Conservation (phyloP, 2,797 vertebrate species). For the Hipposideros larvatus region DNA sequence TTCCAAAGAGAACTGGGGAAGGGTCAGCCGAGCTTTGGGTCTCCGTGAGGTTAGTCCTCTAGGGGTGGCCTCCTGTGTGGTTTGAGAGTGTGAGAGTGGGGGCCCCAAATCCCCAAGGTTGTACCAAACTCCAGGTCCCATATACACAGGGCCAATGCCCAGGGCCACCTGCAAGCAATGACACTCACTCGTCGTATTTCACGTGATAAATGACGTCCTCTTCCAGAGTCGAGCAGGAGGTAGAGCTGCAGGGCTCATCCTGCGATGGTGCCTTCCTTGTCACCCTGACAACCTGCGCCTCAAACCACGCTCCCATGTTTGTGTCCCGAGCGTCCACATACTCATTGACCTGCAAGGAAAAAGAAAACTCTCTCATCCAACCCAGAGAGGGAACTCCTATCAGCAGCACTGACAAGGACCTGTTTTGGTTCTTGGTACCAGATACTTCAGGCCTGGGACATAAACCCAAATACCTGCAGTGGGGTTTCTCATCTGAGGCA, state of each 20-base stretch:
- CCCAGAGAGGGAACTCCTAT: fast-evolving
- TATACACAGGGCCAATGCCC: fast-evolving
- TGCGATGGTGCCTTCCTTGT: conserved; percentile 84
- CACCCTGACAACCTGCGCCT: conserved; percentile 94
- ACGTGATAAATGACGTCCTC: conserved; percentile 93
- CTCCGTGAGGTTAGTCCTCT: too few species aligned
- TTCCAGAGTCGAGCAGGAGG: conserved; percentile 71
- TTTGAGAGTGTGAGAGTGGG: background rate
- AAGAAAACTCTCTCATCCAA: background rate
- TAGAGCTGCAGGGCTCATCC: conserved; percentile 70
- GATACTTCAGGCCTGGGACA: fast-evolving
- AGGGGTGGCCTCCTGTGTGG: background rate
- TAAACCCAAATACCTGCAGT: background rate
- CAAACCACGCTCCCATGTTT: conserved; percentile 98
- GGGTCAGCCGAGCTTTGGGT: background rate
- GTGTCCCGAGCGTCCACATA: conserved; percentile 96
- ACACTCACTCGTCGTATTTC: conserved; percentile 97
- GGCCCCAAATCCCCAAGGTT: background rate
- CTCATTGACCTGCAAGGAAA: conserved; percentile 92
- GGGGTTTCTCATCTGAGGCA: fast-evolving
- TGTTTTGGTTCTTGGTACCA: fast-evolving
- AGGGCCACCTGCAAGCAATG: fast-evolving
- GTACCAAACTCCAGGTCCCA: background rate
- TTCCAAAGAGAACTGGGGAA: background rate
- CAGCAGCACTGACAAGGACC: too few species aligned